A percentile compares a stretch with the other conserved stretches of the same genome.
phyloP scores from a whole-genome alignment of 2,888 invertebrate species.

The Lasioglossum lativentre region DNA sequence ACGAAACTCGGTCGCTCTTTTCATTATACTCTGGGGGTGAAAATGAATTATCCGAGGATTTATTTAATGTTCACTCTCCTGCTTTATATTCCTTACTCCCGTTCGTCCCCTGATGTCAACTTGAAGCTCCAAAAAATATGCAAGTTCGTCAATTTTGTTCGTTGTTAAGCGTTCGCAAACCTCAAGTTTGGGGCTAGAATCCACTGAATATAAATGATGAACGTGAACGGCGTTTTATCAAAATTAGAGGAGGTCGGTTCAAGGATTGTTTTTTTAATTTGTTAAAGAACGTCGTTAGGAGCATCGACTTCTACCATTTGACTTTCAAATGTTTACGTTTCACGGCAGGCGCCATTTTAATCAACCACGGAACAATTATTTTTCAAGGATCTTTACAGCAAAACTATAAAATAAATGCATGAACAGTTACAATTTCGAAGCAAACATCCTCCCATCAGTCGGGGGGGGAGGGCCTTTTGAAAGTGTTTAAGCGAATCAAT shows the following conservation, averaged over 20 bases:
- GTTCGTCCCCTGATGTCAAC: no score
- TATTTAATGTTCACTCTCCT: background rate
- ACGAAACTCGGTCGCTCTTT: background rate
- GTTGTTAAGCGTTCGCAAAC: background rate
- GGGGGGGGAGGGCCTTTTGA: background rate
- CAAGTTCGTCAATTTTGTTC: background rate
- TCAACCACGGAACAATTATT: background rate
- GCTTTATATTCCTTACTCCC: no score
- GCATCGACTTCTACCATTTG: background rate
- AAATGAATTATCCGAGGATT: background rate
- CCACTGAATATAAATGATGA: background rate
- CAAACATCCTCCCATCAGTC: background rate
- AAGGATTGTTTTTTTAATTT: background rate
- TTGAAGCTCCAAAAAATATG: background rate
- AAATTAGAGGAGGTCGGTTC: background rate
- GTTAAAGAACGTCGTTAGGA: background rate
- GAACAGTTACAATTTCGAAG: no score
- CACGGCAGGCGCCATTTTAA: no score
- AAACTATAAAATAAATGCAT: background rate
- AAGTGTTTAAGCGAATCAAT: background rate
- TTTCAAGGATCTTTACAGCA: background rate
- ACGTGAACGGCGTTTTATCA: background rate
- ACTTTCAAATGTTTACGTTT: background rate
- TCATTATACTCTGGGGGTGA: background rate
- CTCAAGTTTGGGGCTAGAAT: background rate